A percentile compares a stretch with the other conserved stretches of the same genome.
These are phyloP conservation scores for Micromys minutus DNA, from an alignment of 2,113 vertebrate genomes.

Conservation along the genomic window DNA sequence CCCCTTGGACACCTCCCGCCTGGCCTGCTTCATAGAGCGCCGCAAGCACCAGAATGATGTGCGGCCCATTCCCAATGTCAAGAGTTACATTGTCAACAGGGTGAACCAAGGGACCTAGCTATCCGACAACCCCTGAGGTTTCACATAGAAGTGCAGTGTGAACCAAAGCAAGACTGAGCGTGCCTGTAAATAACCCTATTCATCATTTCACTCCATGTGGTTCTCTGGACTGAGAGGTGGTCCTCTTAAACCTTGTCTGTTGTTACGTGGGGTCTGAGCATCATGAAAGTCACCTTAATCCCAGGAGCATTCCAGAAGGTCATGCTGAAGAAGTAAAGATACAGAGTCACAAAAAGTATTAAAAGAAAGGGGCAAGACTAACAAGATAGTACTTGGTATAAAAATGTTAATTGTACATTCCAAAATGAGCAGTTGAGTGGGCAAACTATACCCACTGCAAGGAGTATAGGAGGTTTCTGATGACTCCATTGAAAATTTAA, in stretches of 20 bases:
- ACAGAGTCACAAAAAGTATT: neutral
- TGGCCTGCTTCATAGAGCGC: conserved; percentile 95
- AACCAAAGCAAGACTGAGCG: conserved; percentile 70
- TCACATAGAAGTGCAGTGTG: neutral
- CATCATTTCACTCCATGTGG: neutral
- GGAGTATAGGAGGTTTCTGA: neutral
- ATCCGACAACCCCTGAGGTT: neutral
- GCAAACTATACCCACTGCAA: conserved; percentile 54
- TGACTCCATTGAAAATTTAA: conserved; percentile 73
- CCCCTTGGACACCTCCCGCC: conserved; percentile 93
- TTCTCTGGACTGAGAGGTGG: conserved; percentile 52
- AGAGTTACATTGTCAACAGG: conserved; percentile 91
- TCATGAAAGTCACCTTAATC: conserved; percentile 46
- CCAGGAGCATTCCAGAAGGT: neutral
- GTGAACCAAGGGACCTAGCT: conserved; percentile 82
- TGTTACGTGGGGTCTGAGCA: conserved; percentile 52
- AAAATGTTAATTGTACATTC: conserved; percentile 67
- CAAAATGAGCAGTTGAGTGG: conserved; percentile 44
- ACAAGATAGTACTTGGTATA: conserved; percentile 1
- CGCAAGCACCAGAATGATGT: conserved; percentile 95
- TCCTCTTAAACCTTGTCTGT: neutral
- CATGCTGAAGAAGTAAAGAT: conserved; percentile 34
- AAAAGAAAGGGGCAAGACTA: conserved; percentile 41
- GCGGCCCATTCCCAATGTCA: conserved; percentile 92
- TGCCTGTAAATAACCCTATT: conserved; percentile 76